Base-by-base conservation (phyloP, 2,113 vertebrate genomes). In the Riparia riparia region DNA sequence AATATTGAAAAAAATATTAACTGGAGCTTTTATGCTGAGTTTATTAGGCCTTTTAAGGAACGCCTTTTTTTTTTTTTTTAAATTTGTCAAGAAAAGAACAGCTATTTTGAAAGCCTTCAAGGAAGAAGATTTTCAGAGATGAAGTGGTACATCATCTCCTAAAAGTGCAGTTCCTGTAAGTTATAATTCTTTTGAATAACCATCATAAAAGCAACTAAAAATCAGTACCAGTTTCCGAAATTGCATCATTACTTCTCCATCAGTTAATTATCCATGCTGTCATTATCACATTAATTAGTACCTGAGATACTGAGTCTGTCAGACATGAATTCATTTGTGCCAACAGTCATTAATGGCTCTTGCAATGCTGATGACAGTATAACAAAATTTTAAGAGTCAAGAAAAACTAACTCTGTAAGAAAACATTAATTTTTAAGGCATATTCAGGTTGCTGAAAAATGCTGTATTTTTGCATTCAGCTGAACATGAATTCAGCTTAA, bases 281-380 rank as follows among this genome's bases (percentile, higher is more conserved):
- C 92, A 94, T 90, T 90, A 90, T 73, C 82, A 88, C 79, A 90
- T 95, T 95, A 96, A 96, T 97, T 94, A 95, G 92, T 82, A 96
- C 93, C 82, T 96, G 88, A 79, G 76, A 96, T 78, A 93, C 79
- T 74, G 70, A 87, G 54, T 95, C 82, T 94, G 79, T 94, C 87
- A 96, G 91, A 93, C 89, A 92, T 77, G 76, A 96, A 96, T 93
- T 93, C 45, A 90, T 92, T 90, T 96, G 74, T 93, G 82, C 73
- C 83, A 87, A 91, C 60, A 97, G 82, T 93, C 64, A 94, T 94
- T 95, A 96, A 90, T 61, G 91, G 82, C 68, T 93, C 51, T 94
- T 93, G 63, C 85, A 90, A 81, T 60, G 21, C 74, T 92, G 74
- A 93, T 91, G 95, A 96, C 66, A 94, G n/a, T 31, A 80, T 44